These are phyloP conservation scores for Chironomus striatipennis DNA, from an alignment of 1,140 invertebrate species.

Conservation along the genomic window DNA sequence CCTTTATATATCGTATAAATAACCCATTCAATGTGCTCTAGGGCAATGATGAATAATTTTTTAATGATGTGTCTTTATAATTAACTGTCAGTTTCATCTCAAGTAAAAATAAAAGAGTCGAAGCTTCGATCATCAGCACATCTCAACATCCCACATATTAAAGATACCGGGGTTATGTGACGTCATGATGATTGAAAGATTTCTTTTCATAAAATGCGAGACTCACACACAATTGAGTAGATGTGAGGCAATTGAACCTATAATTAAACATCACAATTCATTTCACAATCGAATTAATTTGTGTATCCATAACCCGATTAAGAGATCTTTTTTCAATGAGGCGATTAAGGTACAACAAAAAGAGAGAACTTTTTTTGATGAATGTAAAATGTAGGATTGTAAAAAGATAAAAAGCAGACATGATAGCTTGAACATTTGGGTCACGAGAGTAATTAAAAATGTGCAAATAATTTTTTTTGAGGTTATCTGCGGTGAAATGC, in stretches of 20 bases:
- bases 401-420: too few species aligned
- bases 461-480: too few species aligned
- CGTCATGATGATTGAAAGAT: slow-evolving; percentile 2
- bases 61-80: slow-evolving; percentile 22
- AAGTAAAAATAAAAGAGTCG: too few species aligned
- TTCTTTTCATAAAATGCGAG: too few species aligned
- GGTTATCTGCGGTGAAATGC: too few species aligned
- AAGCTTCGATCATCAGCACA: not conserved
- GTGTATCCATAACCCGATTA: slow-evolving; percentile 12
- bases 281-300: slow-evolving; percentile 15
- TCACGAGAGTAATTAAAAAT: not conserved
- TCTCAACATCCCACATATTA: not conserved
- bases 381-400: not conserved
- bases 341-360: too few species aligned
- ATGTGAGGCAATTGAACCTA: slow-evolving; percentile 19
- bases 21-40: not conserved
- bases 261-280: not conserved
- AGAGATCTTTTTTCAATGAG: not conserved
- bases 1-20: too few species aligned
- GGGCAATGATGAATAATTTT: slow-evolving; percentile 2
- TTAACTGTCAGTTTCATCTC: slow-evolving; percentile 19
- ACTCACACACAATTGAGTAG: not conserved
- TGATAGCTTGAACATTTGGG: not conserved
- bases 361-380: not conserved
- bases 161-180: not conserved